Evolutionary conservation across 2,113 vertebrate genomes (phyloP).

Genomic region (Ahaetulla prasina): DNA sequence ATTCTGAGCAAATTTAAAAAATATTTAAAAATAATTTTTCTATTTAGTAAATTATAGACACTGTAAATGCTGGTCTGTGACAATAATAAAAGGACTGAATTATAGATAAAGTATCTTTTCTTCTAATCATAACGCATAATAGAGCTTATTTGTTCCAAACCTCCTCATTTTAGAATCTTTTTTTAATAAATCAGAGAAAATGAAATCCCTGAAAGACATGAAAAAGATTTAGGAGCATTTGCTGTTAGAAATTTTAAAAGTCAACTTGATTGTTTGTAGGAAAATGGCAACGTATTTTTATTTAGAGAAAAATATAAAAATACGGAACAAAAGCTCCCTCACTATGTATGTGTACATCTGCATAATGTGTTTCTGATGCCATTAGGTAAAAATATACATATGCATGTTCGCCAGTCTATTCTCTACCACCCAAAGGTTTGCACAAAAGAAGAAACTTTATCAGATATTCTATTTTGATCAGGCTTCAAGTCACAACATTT

Average conservation of each 20-base stretch:
- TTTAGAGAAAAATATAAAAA: neutral
- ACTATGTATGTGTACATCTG: neutral
- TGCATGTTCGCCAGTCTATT: neutral
- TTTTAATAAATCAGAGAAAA: neutral
- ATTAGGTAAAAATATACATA: neutral
- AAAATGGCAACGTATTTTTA: neutral
- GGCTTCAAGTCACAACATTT: neutral
- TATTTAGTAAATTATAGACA: neutral
- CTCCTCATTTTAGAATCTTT: neutral
- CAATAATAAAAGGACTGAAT: neutral
- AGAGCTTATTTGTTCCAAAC: neutral
- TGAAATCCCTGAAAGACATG: neutral
- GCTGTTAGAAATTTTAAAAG: neutral
- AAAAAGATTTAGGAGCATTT: neutral
- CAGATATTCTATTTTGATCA: neutral
- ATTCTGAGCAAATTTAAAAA: neutral
- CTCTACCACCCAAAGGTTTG: neutral
- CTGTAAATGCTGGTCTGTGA: neutral
- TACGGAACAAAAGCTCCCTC: neutral
- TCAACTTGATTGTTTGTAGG: neutral
- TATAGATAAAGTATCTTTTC: neutral
- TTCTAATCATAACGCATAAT: neutral
- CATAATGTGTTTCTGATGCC: neutral
- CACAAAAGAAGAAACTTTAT: neutral
- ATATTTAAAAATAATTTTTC: neutral